Evolutionary conservation across 2,113 vertebrate species (phyloP), one percentile per base, ranked within the genome.

Genomic region (Atherinomorus stipes): DNA sequence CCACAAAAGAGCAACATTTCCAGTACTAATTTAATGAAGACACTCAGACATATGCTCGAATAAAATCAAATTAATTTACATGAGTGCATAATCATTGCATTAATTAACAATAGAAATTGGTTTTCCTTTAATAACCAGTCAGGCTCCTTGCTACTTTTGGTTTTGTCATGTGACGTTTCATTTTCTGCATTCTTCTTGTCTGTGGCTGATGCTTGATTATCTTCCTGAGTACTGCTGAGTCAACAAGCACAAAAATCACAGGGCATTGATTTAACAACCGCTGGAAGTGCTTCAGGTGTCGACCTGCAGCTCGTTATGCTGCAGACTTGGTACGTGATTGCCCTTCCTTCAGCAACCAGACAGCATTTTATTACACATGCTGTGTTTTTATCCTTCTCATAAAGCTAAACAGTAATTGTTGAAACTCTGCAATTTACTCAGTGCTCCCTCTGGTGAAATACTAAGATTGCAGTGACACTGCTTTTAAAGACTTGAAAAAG

Each of bases 231-330:
- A 74, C 44, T 44, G 21, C 23, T 65, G 78, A 50, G 44, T 82
- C 69, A 70, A 9, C 10, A 11, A 58, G 15, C 18, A 37, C 53
- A 54, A 61, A 11, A 62, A 58, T 18, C 18, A 44, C 13, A 51
- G 42, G 53, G n/a, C 22, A 78, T 52, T 74, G 49, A 76, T 58
- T 71, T 83, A 66, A 64, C 12, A 64, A 26, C 53, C 53, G 21
- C 28, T 28, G 12, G 19, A 74, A 28, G 64, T 47, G 18, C 19
- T 26, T 26, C 13, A 18, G 25, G 28, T 26, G 13, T 9, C 25
- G 22, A 42, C 16, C 44, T 7, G 2, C 12, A 44, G 38, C 22
- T 38, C 37, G 18, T 42, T 13, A 26, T 1, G 7, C 21, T 7
- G 16, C 38, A 44, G 58, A 40, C 13, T 60, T 2, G 1, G 22